A percentile compares a stretch with the other conserved stretches of the same genome.
phyloP scores from a whole-genome alignment of 2,888 invertebrate genomes.

The Drepana falcataria region DNA sequence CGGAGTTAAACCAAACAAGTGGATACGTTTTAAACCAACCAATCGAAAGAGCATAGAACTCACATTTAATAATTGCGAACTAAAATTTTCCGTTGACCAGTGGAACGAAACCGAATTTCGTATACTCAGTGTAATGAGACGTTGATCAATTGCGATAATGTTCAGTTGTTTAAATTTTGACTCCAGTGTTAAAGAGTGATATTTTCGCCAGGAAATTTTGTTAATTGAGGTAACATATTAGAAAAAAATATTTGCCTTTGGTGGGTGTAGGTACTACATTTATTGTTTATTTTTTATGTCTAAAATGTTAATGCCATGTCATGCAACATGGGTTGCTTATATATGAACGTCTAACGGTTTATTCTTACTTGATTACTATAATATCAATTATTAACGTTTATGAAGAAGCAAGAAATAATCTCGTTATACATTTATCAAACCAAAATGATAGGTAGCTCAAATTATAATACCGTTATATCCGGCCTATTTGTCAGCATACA shows the following conservation, averaged over 20 bases:
- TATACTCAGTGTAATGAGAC: constrained; percentile 54
- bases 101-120: constrained; percentile 33
- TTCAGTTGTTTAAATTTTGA: constrained; percentile 50
- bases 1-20: constrained; percentile 45
- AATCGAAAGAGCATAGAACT: constrained; percentile 29
- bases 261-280: constrained; percentile 24
- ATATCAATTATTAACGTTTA: too few species aligned
- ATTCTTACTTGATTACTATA: too few species aligned
- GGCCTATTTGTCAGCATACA: not conserved
- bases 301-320: too few species aligned
- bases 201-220: constrained; percentile 15
- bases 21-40: constrained; percentile 41
- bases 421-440: too few species aligned
- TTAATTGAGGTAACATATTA: too few species aligned
- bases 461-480: not conserved
- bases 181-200: constrained; percentile 35
- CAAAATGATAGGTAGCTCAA: not conserved
- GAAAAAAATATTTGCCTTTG: constrained; percentile 3
- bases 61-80: constrained; percentile 29
- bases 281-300: constrained; percentile 3
- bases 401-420: too few species aligned
- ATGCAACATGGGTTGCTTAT: too few species aligned
- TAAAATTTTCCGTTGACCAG: constrained; percentile 32
- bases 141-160: constrained; percentile 48
- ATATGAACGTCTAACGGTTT: too few species aligned